These are phyloP conservation scores for Buathra laborator DNA, from an alignment of 2,888 invertebrate genomes.

Conservation along the genomic window DNA sequence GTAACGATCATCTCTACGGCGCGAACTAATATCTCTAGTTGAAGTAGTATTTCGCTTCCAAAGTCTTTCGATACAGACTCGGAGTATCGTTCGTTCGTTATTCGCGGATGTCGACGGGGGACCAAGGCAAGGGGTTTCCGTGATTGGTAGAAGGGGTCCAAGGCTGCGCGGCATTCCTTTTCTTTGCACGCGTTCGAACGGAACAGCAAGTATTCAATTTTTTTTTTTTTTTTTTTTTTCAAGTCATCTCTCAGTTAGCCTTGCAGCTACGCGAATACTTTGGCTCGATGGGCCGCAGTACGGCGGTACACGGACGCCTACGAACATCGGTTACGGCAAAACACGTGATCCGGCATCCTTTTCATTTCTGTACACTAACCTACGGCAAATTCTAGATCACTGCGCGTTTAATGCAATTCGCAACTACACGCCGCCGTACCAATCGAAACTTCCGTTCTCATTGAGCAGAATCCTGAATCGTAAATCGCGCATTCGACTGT, in stretches of 20 bases:
- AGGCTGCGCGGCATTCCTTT: slow-evolving; percentile 70
- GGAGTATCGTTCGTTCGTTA: slow-evolving; percentile 31
- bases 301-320: slow-evolving; percentile 7
- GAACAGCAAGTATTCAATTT: slow-evolving; percentile 60
- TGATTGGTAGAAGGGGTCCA: slow-evolving; percentile 67
- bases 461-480: slow-evolving; percentile 18
- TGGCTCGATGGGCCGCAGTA: slow-evolving; percentile 6
- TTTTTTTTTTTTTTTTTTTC: slow-evolving; percentile 15
- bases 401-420: slow-evolving; percentile 24
- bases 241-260: background rate
- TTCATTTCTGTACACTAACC: slow-evolving; percentile 40
- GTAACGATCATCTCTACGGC: background rate
- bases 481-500: slow-evolving; percentile 33
- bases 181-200: slow-evolving; percentile 55
- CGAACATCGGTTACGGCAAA: background rate
- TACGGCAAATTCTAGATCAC: slow-evolving; percentile 30
- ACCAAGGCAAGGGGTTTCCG: slow-evolving; percentile 60
- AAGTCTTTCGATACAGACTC: background rate
- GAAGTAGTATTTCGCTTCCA: background rate
- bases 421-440: background rate
- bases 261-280: background rate
- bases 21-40: background rate
- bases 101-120: slow-evolving; percentile 55
- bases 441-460: slow-evolving; percentile 17
- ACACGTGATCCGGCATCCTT: background rate